Evolutionary conservation across 2,888 invertebrate species (phyloP).

Genomic region (Lycophotia porphyrea): DNA sequence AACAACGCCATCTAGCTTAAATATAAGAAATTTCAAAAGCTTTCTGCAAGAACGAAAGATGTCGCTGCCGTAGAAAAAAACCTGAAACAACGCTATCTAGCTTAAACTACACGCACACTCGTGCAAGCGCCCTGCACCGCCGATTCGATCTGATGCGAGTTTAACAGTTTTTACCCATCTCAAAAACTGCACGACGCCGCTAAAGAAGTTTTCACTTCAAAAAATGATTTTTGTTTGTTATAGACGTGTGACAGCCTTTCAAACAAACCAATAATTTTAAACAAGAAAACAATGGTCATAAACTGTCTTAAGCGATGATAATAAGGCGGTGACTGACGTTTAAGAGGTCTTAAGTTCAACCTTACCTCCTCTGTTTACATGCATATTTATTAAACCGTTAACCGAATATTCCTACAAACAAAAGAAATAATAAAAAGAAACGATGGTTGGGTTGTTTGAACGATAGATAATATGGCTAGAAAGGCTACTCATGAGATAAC

Average conservation of each 20-base stretch:
- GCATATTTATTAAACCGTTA: conserved; percentile 21
- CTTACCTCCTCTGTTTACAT: conserved; percentile 10
- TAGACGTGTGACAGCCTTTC: conserved; percentile 10
- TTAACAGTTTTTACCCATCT: no score
- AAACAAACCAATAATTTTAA: background rate
- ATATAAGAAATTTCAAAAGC: no score
- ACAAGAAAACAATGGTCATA: conserved; percentile 15
- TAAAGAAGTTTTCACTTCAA: no score
- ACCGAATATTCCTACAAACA: background rate
- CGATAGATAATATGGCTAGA: background rate
- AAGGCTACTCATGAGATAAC: background rate
- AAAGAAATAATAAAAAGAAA: background rate
- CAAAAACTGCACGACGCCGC: no score
- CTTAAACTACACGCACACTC: no score
- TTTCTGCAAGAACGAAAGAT: no score
- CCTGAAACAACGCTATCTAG: no score
- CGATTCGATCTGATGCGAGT: no score
- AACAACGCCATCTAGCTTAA: no score
- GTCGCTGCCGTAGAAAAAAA: no score
- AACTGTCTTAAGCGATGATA: conserved; percentile 22
- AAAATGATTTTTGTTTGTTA: no score
- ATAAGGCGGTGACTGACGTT: conserved; percentile 45
- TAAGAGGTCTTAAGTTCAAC: conserved; percentile 32
- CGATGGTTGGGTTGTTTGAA: background rate
- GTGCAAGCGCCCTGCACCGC: no score